Evolutionary conservation across 2,888 invertebrate species (phyloP), one percentile per base, ranked within the genome.

Genomic region (Agonopterix heracliana): DNA sequence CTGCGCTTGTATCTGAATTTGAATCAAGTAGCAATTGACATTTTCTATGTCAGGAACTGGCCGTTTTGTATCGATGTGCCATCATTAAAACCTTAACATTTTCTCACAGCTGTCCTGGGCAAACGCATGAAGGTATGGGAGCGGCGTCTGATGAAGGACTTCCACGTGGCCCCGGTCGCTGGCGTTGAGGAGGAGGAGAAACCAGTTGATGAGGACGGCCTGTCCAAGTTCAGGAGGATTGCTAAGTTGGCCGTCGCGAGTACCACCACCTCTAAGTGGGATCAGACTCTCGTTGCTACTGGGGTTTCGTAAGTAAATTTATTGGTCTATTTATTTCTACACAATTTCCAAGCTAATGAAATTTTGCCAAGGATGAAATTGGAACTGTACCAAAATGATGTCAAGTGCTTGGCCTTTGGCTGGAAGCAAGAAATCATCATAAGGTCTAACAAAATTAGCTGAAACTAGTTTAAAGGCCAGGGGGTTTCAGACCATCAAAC

Each of bases 91-190:
- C 26, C 26, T 26, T 7, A 26, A 26, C 1, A 26, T 38, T 9
- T 38, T 7, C 38, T 38, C 12, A 9, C 65, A 94, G 94, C 92
- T 57, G 90, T 93, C 34, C 89, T 94, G 36, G 95, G 94, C 0
- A 94, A 93, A 66, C 92, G 91, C 53, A 95, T 94, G 90, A 94
- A 93, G 67, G 88, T 95, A 0, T 96, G 96, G 95, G 96, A 96
- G 73, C 90, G 96, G n/a, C 91, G 94, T 0, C 81, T 96, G 47
- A 95, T 96, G 94, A 95, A 94, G 73, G 95, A 95, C 75, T 96
- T 96, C 86, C 95, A 95, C 64, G 94, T 96, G 47, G 93, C 94
- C 0, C 94, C 95, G 0, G 91, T 95, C 3, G 89, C 92, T 1
- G 82, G 87, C 1, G 89, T 91, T 3, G 92, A 92, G 34, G 92